phyloP scores from a whole-genome alignment of 1,140 invertebrate genomes.

The Pogonognathellus flavescens region DNA sequence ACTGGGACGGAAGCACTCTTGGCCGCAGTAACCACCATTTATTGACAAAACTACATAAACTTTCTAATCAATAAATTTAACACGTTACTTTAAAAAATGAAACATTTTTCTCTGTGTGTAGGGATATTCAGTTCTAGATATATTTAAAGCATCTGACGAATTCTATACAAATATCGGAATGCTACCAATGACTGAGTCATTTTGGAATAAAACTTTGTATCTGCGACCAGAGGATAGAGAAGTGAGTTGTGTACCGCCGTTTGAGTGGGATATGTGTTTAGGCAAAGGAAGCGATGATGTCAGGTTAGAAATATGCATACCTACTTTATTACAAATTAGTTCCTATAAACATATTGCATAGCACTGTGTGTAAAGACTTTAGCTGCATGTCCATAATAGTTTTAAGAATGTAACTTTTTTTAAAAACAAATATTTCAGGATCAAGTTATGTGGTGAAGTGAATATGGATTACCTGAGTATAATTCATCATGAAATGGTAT shows the following conservation, averaged over 20 bases:
- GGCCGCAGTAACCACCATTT: background rate
- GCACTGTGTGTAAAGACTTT: too few relatives aligned
- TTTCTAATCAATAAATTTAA: background rate
- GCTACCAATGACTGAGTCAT: constrained; percentile 31
- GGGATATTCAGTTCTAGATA: constrained; percentile 37
- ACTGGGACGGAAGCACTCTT: constrained; percentile 19
- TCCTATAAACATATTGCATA: too few relatives aligned
- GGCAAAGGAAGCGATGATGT: constrained; percentile 70
- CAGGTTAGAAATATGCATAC: constrained; percentile 65
- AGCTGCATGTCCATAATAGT: too few relatives aligned
- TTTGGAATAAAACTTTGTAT: constrained; percentile 69
- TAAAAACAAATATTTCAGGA: constrained; percentile 68
- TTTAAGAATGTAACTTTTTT: background rate
- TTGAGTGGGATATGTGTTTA: constrained; percentile 58
- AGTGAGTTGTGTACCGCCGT: constrained; percentile 62
- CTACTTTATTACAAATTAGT: too few relatives aligned
- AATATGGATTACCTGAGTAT: constrained; percentile 71
- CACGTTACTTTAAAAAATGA: background rate
- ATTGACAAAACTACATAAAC: background rate
- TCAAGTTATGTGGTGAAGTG: constrained; percentile 75
- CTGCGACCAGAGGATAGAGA: background rate
- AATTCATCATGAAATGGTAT: constrained; percentile 72
- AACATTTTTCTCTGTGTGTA: constrained; percentile 60
- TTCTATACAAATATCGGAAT: constrained; percentile 50
- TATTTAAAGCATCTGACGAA: constrained; percentile 45